Conservation (phyloP, 1,140 invertebrate species). For the Eumeta japonica region DNA sequence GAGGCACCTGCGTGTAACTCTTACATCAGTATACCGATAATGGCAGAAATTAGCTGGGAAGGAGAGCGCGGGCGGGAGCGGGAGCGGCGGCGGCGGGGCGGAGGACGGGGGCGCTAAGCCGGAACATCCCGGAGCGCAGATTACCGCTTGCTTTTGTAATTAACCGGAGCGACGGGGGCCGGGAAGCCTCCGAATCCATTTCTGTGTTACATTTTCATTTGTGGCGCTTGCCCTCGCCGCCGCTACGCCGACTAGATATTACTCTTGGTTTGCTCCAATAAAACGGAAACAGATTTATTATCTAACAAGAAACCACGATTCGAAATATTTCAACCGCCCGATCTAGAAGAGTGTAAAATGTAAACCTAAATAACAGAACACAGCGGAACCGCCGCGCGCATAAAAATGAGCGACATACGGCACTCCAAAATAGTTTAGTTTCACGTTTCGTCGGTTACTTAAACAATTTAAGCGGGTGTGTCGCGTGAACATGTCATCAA, state of each 20-base stretch:
- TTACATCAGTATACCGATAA: constrained; percentile 58
- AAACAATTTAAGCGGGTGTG: too few species aligned
- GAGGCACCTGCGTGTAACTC: constrained; percentile 49
- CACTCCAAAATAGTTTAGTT: too few species aligned
- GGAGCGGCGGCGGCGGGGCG: constrained; percentile 16
- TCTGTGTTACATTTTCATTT: constrained; percentile 58
- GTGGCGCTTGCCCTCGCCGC: constrained; percentile 37
- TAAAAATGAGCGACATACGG: too few species aligned
- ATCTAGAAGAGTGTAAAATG: too few species aligned
- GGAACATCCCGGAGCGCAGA: constrained; percentile 56
- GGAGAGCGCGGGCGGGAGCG: constrained; percentile 39
- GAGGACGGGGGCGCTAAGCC: constrained; percentile 42
- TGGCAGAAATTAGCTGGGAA: constrained; percentile 55
- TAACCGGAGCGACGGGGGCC: constrained; percentile 54
- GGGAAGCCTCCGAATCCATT: constrained; percentile 55
- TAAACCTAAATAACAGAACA: too few species aligned
- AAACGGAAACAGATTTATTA: too few species aligned
- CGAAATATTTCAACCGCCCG: too few species aligned
- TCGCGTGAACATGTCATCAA: too few species aligned
- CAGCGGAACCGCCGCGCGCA: too few species aligned
- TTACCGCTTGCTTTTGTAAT: constrained; percentile 58
- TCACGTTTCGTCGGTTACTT: too few species aligned
- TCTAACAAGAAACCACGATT: too few species aligned
- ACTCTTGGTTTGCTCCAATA: too few species aligned
- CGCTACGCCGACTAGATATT: constrained; percentile 35